Evolutionary conservation across 2,888 invertebrate species (phyloP).

Genomic region (Heliconius sara): DNA sequence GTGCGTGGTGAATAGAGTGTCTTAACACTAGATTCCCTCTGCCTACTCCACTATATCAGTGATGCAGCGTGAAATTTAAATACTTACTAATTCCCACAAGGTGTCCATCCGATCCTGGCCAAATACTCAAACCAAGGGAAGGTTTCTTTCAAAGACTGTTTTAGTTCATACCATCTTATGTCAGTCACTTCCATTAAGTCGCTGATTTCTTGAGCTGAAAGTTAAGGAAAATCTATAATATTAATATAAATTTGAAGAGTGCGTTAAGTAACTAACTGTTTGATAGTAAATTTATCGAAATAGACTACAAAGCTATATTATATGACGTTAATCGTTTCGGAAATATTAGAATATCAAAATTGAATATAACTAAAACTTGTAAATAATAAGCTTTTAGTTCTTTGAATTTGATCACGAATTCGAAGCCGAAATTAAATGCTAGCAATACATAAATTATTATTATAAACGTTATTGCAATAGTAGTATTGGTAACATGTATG

Average conservation of each 20-base stretch:
- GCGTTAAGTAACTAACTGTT: too few relatives aligned
- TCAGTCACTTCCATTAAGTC: constrained; percentile 87
- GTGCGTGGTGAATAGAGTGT: background rate
- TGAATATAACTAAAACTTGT: too few relatives aligned
- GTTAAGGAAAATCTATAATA: background rate
- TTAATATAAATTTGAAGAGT: too few relatives aligned
- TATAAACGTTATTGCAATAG: too few relatives aligned
- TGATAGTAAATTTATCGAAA: too few relatives aligned
- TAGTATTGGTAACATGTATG: background rate
- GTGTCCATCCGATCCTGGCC: constrained; percentile 97
- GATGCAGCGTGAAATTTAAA: background rate
- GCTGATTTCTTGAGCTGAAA: constrained; percentile 53
- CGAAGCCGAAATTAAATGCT: too few relatives aligned
- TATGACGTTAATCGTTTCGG: too few relatives aligned
- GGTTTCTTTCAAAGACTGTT: constrained; percentile 89
- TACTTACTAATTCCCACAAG: constrained; percentile 93
- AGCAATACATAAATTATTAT: too few relatives aligned
- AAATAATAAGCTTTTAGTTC: too few relatives aligned
- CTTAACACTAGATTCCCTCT: background rate
- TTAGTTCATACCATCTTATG: constrained; percentile 89
- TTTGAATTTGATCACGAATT: too few relatives aligned
- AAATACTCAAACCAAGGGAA: constrained; percentile 98
- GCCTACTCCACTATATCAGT: background rate
- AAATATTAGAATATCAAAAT: too few relatives aligned
- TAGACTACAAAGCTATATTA: too few relatives aligned